Conservation (phyloP, 2,113 vertebrate genomes). For the Leptocoma aspasia region DNA sequence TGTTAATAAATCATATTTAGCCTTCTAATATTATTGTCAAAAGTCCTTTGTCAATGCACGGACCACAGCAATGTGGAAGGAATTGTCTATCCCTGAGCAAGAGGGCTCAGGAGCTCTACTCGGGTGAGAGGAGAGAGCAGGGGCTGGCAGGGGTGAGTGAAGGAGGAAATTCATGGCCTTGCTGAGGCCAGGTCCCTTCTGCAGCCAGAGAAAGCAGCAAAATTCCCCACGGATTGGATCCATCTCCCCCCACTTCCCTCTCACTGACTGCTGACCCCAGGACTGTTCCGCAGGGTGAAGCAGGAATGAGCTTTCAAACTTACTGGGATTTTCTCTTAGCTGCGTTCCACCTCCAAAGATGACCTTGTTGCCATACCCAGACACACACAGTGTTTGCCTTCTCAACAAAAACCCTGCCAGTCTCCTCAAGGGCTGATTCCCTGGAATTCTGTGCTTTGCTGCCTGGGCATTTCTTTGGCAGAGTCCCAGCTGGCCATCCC, state of each 20-base stretch:
- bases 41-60: no score
- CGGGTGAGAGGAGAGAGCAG: not conserved
- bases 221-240: not conserved
- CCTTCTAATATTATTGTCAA: no score
- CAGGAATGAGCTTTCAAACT: not conserved
- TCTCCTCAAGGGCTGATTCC: not conserved
- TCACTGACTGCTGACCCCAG: no score
- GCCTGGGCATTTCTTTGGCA: not conserved
- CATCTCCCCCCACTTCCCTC: no score
- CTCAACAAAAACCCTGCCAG: not conserved
- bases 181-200: not conserved
- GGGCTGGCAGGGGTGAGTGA: not conserved
- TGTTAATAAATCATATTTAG: no score
- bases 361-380: no score
- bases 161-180: not conserved
- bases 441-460: not conserved
- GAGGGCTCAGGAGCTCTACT: not conserved
- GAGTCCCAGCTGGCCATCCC: no score
- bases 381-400: not conserved
- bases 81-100: not conserved
- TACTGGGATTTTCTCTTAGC: not conserved
- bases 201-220: not conserved
- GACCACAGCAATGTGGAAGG: no score
- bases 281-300: no score
- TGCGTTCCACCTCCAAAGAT: not conserved